Evolutionary conservation across 2,797 vertebrate genomes (phyloP), one percentile per base, ranked within the genome.

Genomic region (Arvicola amphibius): DNA sequence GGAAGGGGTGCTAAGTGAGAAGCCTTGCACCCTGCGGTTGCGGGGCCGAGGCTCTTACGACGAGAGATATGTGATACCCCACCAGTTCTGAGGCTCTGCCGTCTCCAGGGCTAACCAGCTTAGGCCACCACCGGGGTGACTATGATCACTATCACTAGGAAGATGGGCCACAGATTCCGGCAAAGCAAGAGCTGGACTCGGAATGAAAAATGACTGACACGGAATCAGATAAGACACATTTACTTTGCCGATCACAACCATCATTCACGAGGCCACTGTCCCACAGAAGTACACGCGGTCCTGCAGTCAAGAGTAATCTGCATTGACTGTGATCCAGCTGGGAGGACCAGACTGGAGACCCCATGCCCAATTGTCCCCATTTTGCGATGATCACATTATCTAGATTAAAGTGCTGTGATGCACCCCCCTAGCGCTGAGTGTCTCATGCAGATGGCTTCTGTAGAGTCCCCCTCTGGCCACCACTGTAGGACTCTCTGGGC

Each of bases 1-100:
- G 74, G 98, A 97, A 6, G 99, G 99, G 13, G 92, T 98, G 97
- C 98, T 99, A 67, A 98, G 99, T 43, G 99, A 99, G 98, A 97
- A 87, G 5, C 96, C 98, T 0, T 98, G 99, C 94, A 96, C 92
- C n/a, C 97, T 99, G 46, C 97, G 95, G 37, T 86, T 99, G 85
- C 96, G 94, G 86, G 99, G 99, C 85, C 97, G 5, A 32, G 99
- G 99, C 96, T 99, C 98, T 0, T 98, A 98, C 0, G 96, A 99
- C 0, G 98, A 98, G 27, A 98, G 71, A 93, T 97, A 98, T 7
- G 65, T 76, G 74, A 96, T 95, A 0, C 63, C n/a, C 0, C 16
- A 2, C 34, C 61, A 63, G 46, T 34, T 53, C 92, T 94, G 83
- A 97, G 63, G 78, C 87, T 65, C 43, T 6, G 23, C 34, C 5